Conservation (phyloP, 2,113 vertebrate genomes). For the Chauna torquata region DNA sequence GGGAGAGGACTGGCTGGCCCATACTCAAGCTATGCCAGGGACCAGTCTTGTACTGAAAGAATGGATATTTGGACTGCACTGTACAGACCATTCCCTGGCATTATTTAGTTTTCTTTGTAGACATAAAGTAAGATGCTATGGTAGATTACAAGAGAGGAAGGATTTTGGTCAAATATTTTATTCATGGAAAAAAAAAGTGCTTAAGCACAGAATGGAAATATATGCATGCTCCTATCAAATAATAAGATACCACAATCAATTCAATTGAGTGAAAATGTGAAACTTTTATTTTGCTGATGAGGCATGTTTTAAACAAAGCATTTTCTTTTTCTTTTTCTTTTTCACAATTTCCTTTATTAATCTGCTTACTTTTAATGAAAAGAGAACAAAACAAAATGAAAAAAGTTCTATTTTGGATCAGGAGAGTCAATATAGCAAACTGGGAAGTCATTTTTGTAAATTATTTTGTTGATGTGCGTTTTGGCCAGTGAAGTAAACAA, state of each 20-base stretch:
- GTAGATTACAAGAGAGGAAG: background rate
- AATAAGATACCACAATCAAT: background rate
- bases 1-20: background rate
- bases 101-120: background rate
- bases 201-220: background rate
- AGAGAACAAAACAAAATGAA: background rate
- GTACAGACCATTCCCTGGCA: background rate
- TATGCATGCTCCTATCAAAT: background rate
- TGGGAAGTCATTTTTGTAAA: background rate
- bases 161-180: background rate
- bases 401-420: background rate
- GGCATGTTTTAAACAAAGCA: constrained; percentile 3
- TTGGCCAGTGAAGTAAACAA: background rate
- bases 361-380: background rate
- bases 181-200: background rate
- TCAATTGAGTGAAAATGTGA: background rate
- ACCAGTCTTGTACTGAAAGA: background rate
- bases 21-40: background rate
- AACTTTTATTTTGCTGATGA: background rate
- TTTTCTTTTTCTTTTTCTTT: background rate
- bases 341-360: constrained; percentile 3
- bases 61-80: background rate
- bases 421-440: background rate
- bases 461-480: background rate
- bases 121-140: background rate